These are phyloP conservation scores for Odobenus rosmarus DNA, from an alignment of 2,113 vertebrate genomes.

Conservation along the genomic window DNA sequence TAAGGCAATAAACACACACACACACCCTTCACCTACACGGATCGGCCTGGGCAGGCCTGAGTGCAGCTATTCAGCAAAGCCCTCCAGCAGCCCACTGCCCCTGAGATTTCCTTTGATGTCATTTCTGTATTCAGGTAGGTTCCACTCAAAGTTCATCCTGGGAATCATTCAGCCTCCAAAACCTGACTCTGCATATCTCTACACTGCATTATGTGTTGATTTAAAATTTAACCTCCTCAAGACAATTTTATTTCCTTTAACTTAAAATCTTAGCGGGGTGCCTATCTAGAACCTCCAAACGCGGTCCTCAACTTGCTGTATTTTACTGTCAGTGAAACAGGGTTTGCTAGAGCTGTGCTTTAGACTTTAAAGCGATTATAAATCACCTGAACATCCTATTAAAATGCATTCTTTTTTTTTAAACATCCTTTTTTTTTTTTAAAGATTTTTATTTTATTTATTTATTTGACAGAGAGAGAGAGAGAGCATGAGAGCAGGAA, in stretches of 20 bases:
- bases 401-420: neutral
- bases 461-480: too few species aligned
- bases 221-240: neutral
- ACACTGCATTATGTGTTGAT: neutral
- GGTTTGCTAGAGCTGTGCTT: neutral
- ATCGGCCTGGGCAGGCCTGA: neutral
- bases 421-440: too few species aligned
- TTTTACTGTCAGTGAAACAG: neutral
- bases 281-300: neutral
- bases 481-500: too few species aligned
- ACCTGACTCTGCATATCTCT: neutral
- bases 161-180: neutral
- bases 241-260: constrained; percentile 15
- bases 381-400: neutral
- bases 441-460: too few species aligned
- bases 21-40: neutral
- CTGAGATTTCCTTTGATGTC: neutral
- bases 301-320: neutral
- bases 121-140: neutral
- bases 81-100: neutral
- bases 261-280: neutral
- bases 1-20: neutral
- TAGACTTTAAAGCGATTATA: neutral
- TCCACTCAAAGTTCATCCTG: neutral
- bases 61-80: neutral